These are phyloP conservation scores for Coptodon bakossiorum DNA, from an alignment of 2,113 vertebrate species.

Conservation along the genomic window DNA sequence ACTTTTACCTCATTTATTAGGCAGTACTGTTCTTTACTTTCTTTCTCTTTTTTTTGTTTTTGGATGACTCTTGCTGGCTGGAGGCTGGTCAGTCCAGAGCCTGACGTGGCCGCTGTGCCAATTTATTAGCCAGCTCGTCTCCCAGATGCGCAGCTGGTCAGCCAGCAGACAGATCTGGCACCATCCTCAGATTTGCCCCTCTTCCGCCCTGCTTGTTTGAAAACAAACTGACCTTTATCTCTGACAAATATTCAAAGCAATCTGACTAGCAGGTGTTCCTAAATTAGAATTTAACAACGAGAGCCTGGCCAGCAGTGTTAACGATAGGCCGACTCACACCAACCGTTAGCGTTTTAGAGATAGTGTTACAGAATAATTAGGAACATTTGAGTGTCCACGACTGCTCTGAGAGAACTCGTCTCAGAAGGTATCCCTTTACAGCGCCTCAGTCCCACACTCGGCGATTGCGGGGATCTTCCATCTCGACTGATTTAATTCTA, in stretches of 20 bases:
- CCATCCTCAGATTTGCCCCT: background rate
- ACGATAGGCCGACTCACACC: background rate
- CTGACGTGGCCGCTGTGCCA: background rate
- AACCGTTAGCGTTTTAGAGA: slow-evolving; percentile 29
- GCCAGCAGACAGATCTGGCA: background rate
- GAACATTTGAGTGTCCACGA: slow-evolving; percentile 11
- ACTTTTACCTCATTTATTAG: background rate
- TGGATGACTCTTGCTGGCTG: background rate
- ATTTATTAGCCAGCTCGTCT: background rate
- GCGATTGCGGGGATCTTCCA: background rate
- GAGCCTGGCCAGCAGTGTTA: background rate
- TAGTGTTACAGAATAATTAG: slow-evolving; percentile 49
- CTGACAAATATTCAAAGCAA: slow-evolving; percentile 5
- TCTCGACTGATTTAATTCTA: slow-evolving; percentile 1
- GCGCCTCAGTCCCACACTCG: background rate
- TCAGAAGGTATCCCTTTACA: background rate
- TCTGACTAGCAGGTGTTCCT: slow-evolving; percentile 39
- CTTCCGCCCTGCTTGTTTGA: background rate
- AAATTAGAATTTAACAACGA: slow-evolving; percentile 32
- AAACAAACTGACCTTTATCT: slow-evolving; percentile 40
- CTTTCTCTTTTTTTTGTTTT: background rate
- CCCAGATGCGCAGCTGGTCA: background rate
- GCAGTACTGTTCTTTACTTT: background rate
- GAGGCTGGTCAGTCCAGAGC: background rate
- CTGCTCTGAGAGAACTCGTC: background rate